Evolutionary conservation across 2,888 invertebrate genomes (phyloP).

Genomic region (Pherbina coryleti): DNA sequence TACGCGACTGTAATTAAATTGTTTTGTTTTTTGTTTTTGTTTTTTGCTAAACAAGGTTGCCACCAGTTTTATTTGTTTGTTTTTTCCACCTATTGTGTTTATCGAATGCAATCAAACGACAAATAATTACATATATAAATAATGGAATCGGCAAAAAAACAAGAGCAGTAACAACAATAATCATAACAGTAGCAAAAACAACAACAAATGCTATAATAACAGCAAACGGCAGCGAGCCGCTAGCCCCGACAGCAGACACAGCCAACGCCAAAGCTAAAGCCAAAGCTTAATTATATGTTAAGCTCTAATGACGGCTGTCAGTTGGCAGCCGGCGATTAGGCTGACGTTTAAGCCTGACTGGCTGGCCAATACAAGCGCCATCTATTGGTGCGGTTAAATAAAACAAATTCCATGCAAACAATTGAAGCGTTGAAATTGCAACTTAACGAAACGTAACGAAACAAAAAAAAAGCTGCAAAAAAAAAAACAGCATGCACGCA

Average conservation of each 20-base stretch:
- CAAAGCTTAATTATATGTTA: conserved; percentile 13
- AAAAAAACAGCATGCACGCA: neutral
- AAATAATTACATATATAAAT: conserved; percentile 7
- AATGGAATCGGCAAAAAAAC: neutral
- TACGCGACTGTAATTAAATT: neutral
- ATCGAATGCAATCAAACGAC: conserved; percentile 4
- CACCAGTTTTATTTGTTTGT: neutral
- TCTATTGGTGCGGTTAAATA: neutral
- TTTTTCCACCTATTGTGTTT: neutral
- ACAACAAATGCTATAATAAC: neutral
- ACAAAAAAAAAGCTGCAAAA: neutral
- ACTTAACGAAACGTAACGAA: conserved; percentile 14
- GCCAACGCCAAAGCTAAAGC: neutral
- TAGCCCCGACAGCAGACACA: no score
- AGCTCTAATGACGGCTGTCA: conserved; percentile 28
- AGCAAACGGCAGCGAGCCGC: neutral
- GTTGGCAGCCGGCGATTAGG: conserved; percentile 18
- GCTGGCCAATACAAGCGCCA: neutral
- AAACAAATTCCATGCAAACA: neutral
- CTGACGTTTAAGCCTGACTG: conserved; percentile 12
- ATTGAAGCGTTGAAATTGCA: conserved; percentile 1
- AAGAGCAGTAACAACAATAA: conserved; percentile 1
- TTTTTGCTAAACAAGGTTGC: conserved; percentile 11
- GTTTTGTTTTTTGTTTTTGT: neutral
- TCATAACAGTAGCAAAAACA: neutral